Conservation (phyloP, 2,113 vertebrate species). For the Xerus inauris region DNA sequence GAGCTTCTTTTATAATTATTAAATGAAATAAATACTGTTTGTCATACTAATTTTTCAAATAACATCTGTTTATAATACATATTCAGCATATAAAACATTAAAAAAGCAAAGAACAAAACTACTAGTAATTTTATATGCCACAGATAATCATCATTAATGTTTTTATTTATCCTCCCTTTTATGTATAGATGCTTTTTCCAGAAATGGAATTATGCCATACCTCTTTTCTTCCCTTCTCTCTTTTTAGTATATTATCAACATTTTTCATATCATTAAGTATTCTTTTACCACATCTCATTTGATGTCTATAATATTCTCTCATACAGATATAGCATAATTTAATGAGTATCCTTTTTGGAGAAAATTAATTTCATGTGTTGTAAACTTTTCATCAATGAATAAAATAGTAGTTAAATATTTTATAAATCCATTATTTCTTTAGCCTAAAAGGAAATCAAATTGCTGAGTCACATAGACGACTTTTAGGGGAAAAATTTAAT, state of each 20-base stretch:
- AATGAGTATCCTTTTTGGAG: not conserved
- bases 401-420: constrained; percentile 6
- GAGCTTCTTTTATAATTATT: constrained; percentile 22
- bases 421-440: not conserved
- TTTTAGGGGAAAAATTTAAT: not conserved
- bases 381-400: constrained; percentile 36
- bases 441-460: constrained; percentile 35
- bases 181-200: not conserved
- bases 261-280: not conserved
- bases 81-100: constrained; percentile 7
- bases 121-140: not conserved
- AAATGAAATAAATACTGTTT: constrained; percentile 38
- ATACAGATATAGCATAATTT: not conserved
- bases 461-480: not conserved
- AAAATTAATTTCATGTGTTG: constrained; percentile 18
- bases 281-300: not conserved
- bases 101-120: not conserved
- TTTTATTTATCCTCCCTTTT: not conserved
- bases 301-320: not conserved
- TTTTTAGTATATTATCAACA: not conserved
- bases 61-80: constrained; percentile 41
- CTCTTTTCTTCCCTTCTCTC: not conserved
- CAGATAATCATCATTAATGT: constrained; percentile 9
- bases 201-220: not conserved
- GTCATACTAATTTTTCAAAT: constrained; percentile 23